Percentiles rank a stretch among this genome's conserved stretches.
phyloP scores from a whole-genome alignment of 2,888 invertebrate species.

The Patella ulyssiponensis region DNA sequence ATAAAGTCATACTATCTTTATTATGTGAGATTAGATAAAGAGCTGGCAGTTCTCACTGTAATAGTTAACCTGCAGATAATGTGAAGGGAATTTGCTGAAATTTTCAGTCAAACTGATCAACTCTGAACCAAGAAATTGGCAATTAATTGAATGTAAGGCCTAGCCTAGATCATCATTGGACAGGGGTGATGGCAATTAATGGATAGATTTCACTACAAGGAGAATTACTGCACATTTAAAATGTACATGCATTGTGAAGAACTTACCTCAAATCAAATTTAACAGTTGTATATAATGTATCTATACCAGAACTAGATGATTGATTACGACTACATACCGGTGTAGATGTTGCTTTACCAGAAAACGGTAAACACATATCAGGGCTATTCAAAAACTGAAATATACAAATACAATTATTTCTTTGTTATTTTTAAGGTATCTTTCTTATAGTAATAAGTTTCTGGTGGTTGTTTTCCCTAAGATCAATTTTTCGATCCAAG shows the following conservation, averaged over 20 bases:
- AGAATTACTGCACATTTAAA: too few species aligned
- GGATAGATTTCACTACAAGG: too few species aligned
- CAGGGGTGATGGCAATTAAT: too few species aligned
- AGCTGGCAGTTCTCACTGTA: too few species aligned
- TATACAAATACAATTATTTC: conserved; percentile 15
- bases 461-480: not conserved
- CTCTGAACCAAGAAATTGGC: too few species aligned
- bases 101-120: too few species aligned
- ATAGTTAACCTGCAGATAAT: too few species aligned
- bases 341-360: conserved; percentile 69
- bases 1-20: not conserved
- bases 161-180: too few species aligned
- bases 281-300: conserved; percentile 45
- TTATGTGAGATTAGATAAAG: too few species aligned
- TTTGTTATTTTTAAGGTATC: not conserved
- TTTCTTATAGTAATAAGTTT: not conserved
- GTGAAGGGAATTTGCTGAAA: not conserved
- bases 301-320: conserved; percentile 27
- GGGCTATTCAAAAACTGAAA: conserved; percentile 71
- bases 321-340: conserved; percentile 56
- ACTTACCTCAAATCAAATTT: conserved; percentile 45
- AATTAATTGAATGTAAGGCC: too few species aligned
- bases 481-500: not conserved
- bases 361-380: conserved; percentile 50
- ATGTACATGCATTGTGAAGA: not conserved